Conservation (phyloP, 2,113 vertebrate genomes). For the Caretta caretta region DNA sequence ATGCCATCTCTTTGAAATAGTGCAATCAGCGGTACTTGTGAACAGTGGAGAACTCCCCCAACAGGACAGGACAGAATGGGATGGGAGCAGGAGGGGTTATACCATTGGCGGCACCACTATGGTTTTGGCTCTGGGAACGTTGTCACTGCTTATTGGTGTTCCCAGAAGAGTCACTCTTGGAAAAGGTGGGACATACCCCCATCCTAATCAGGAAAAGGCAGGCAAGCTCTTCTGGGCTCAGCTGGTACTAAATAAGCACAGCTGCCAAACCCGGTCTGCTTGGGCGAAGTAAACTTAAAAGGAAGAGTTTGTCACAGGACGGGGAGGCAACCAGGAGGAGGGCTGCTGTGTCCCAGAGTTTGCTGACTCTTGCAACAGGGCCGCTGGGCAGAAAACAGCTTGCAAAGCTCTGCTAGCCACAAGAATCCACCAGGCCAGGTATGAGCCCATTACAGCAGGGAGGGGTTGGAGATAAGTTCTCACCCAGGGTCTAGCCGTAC, state of each 20-base stretch:
- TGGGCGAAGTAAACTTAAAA: not conserved
- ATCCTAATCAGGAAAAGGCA: not conserved
- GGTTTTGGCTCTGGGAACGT: not conserved
- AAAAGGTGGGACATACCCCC: not conserved
- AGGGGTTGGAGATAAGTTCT: not conserved
- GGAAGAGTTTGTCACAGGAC: not conserved
- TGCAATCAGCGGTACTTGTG: rapidly evolving
- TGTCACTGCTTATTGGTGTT: not conserved
- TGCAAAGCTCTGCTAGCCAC: not conserved
- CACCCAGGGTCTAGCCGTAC: not conserved
- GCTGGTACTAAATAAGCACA: not conserved
- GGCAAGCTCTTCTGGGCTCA: not conserved
- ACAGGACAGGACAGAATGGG: not conserved
- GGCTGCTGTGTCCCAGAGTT: not conserved
- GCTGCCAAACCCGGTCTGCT: not conserved
- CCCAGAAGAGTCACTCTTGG: slow-evolving; percentile 6
- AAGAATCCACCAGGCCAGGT: not conserved
- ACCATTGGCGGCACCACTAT: not conserved
- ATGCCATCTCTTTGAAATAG: not conserved
- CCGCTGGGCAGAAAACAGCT: not conserved
- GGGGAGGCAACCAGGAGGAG: not conserved
- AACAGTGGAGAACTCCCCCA: not conserved
- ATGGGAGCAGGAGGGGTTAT: not conserved
- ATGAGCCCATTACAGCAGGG: not conserved
- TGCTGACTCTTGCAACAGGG: not conserved